Base-by-base conservation (phyloP, 1,140 invertebrate genomes). In the Microplitis mediator region DNA sequence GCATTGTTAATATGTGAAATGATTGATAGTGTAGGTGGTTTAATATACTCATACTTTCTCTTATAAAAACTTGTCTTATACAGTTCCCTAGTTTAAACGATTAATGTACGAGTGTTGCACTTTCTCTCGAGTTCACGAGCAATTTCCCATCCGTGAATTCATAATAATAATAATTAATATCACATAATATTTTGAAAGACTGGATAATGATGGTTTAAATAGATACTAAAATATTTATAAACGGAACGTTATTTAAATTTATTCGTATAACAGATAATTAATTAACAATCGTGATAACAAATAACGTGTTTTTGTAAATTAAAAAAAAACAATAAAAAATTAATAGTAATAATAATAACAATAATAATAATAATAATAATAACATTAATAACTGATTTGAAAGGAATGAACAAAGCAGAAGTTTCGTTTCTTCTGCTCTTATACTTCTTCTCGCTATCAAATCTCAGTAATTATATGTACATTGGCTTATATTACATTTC, bases 401-500 rank as follows among this genome's bases (percentile, higher is more conserved):
- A 54, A n/a, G n/a, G 16, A 54, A 13, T 54, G n/a, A 1, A 6
- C 39, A 6, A 54, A 54, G 51, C 4, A 54, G 16, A 54, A 23
- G 23, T 16, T 54, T 3, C 16, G 52, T 54, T 13, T n/a, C n/a
- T 58, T 58, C 16, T 31, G 16, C 4, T 23, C 16, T 45, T 16
- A 65, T 50, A n/a, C 23, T 14, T 65, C 9, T n/a, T 6, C n/a
- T 65, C 39, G 65, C 60, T 78, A 76, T 56, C 50, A 32, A 74
- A 75, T 56, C 13, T 65, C 64, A 71, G 74, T 74, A 8, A 63
- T 60, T 60, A 81, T 84, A 84, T 84, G 76, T 85, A 86, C 85
- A 86, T 76, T 77, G 77, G 78, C 80, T 82, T 85, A 85, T 83
- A 73, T 80, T 84, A 85, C 80, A 84, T 73, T 77, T 76, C 72